Base-by-base conservation (phyloP, 2,113 vertebrate genomes). In the Nesogale talazaci region DNA sequence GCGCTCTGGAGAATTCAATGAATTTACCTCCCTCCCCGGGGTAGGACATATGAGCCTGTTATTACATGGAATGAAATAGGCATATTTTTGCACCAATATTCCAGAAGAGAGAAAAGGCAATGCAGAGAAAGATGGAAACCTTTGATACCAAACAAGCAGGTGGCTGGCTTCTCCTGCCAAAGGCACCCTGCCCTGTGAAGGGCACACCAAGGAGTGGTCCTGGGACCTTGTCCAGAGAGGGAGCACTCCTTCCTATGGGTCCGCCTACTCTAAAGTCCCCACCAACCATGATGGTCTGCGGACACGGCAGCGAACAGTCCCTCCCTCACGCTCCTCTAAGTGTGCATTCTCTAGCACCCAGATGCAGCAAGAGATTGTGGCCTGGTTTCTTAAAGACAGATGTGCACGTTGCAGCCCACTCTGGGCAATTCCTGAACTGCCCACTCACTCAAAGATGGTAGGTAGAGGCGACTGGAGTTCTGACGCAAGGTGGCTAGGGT, bases 381-480 rank as follows among this genome's bases (percentile, higher is more conserved):
- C 25, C 56, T 38, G 3, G 42, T n/a, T 75, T 87, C 40, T 40
- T 22, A 52, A 93, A 84, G 92, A 90, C n/a, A n/a, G n/a, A n/a
- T n/a, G n/a, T n/a, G n/a, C n/a, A n/a, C n/a, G n/a, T n/a, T n/a
- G n/a, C n/a, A n/a, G 94, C 92, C 88, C 92, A 86, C 89, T 65
- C 70, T 57, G 16, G 80, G 67, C 27, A 38, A 76, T 77, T 91
- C 79, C 63, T n/a, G 72, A n/a, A 96, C 72, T 23, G 91, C 31
- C 34, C 34, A 4, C 23, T 57, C 56, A 46, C 79, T 98, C 96
- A 98, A 80, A 99, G 95, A 36, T 97, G n/a, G n/a, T n/a, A n/a
- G 97, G 46, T 99, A 99, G 29, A 99, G 96, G 46, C 97, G 97
- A 29, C 89, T 93, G 46, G 99, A 97, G n/a, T n/a, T n/a, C n/a